Base-by-base conservation (phyloP, 1,140 invertebrate genomes). In the Argopecten irradians region DNA sequence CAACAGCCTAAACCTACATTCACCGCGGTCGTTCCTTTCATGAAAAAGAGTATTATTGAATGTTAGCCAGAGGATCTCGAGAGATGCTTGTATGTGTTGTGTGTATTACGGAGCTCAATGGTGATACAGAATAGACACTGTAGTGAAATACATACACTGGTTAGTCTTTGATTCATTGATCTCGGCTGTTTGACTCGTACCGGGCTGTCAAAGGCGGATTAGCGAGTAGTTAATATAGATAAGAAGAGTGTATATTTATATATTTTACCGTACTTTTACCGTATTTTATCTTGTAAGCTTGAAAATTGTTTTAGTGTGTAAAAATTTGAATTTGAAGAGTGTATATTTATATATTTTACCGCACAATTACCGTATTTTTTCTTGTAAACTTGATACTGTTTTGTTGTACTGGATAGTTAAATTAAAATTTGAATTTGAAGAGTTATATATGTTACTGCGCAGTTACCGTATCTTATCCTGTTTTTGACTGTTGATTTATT, bases 1-100 rank as follows among this genome's bases (percentile, higher is more conserved):
- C 55, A n/a, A n/a, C n/a, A 71, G 55, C n/a, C 22, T 71, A 71
- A 71, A 71, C 55, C 55, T 71, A 71, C 55, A 71, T 71, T 71
- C 55, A 71, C 55, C 16, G 55, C 55, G 55, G 55, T 71, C 55
- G 55, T 71, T 28, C n/a, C 55, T 71, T 71, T 71, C 55, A 71
- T 28, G 55, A 71, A 71, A 71, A 71, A 28, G 55, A 71, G n/a
- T 28, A 71, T n/a, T 71, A 71, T 71, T 71, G 55, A 71, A 71
- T 28, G 22, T 3, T 28, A n/a, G 55, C 55, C 55, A 28, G 55
- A 28, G n/a, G n/a, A 71, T 71, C 55, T n/a, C 22, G 8, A n/a
- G 55, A 71, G 55, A 71, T 71, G 55, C 55, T n/a, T 71, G 55
- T 71, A 28, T 71, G n/a, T n/a, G 0, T 16, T 3, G n/a, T 28